Evolutionary conservation across 2,888 invertebrate genomes (phyloP).

Genomic region (Galerucella calmariensis): DNA sequence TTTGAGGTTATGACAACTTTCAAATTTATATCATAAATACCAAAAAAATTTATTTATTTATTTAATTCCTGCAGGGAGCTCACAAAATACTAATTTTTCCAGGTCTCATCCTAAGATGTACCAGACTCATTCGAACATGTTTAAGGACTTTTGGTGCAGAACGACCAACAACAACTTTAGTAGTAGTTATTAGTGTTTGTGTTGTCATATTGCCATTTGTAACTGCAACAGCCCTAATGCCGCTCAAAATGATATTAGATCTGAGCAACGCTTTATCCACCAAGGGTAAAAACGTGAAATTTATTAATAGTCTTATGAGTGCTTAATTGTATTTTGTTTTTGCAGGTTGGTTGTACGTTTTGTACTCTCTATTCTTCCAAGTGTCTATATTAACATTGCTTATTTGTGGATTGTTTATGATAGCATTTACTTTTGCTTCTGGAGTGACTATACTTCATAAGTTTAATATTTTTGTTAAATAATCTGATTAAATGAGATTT

Average conservation of each 20-base stretch:
- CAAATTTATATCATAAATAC: neutral
- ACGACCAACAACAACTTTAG: conserved; percentile 38
- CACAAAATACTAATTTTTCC: conserved; percentile 18
- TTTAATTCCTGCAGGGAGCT: too few species aligned
- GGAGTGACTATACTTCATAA: conserved; percentile 48
- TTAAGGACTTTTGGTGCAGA: conserved; percentile 39
- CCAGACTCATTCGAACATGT: conserved; percentile 28
- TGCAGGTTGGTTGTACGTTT: conserved; percentile 45
- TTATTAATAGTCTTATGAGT: too few species aligned
- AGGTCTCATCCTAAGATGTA: conserved; percentile 32
- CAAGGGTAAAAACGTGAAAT: conserved; percentile 37
- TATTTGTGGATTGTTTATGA: conserved; percentile 45
- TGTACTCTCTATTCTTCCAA: conserved; percentile 48
- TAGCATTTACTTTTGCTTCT: conserved; percentile 44
- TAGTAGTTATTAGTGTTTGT: conserved; percentile 43
- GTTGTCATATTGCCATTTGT: conserved; percentile 46
- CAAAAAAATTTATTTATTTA: too few species aligned
- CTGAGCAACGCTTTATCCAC: conserved; percentile 37
- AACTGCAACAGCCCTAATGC: conserved; percentile 49
- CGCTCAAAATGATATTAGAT: conserved; percentile 45
- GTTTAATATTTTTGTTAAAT: conserved; percentile 32
- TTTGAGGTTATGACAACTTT: neutral
- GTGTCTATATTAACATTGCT: conserved; percentile 44
- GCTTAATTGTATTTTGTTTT: conserved; percentile 22
- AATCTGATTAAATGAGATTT: neutral